These are phyloP conservation scores for Nymphalis io DNA, from an alignment of 1,140 invertebrate genomes.

Conservation along the genomic window DNA sequence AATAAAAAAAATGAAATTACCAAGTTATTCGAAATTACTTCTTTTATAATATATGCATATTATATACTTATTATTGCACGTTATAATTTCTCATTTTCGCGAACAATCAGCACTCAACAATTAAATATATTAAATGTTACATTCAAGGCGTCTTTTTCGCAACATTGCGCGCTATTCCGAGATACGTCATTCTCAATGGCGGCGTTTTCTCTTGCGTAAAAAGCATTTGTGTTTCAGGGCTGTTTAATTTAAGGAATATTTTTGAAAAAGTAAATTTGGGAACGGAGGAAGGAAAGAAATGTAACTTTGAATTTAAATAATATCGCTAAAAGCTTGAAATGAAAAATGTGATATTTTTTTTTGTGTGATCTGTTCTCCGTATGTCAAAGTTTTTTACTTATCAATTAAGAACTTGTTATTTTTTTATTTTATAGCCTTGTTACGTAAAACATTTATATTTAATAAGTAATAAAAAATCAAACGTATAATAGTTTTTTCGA, in stretches of 20 bases:
- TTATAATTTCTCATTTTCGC: not conserved
- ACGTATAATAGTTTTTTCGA: too few species aligned
- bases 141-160: conserved; percentile 27
- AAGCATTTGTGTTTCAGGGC: conserved; percentile 30
- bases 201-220: conserved; percentile 30
- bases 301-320: conserved; percentile 6
- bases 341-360: too few species aligned
- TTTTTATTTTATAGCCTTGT: too few species aligned
- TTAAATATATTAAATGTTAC: conserved; percentile 30
- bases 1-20: too few species aligned
- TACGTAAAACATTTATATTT: too few species aligned
- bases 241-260: conserved; percentile 13
- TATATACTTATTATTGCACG: not conserved
- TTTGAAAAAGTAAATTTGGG: conserved; percentile 8
- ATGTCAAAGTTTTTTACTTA: too few species aligned
- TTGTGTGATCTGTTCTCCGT: too few species aligned
- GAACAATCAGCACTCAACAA: conserved; percentile 23
- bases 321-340: not conserved
- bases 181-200: conserved; percentile 39
- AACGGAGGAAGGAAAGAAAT: not conserved
- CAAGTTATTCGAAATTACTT: too few species aligned
- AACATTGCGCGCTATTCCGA: conserved; percentile 34
- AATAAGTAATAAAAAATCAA: too few species aligned
- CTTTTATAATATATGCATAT: not conserved
- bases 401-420: too few species aligned